A percentile compares a stretch with the other conserved stretches of the same genome.
Conservation (phyloP, 2,888 invertebrate genomes). For the Drosophila trichaetosa region DNA sequence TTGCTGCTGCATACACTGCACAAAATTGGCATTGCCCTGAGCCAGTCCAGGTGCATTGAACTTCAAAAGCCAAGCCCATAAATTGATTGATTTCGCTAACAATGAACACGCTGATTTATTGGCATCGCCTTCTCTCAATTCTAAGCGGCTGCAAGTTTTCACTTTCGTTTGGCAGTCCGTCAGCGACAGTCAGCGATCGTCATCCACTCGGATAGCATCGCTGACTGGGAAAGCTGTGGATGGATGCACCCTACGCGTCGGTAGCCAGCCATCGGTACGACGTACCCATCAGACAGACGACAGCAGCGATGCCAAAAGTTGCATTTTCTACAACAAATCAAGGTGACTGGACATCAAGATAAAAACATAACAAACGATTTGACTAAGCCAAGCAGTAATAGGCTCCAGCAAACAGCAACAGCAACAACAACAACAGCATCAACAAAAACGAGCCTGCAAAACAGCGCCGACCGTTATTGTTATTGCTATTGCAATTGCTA, state of each 20-base stretch:
- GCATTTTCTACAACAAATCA: conserved; percentile 84
- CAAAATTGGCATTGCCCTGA: conserved; percentile 51
- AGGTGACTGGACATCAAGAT: conserved; percentile 84
- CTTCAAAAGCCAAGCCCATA: conserved; percentile 66
- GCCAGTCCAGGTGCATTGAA: conserved; percentile 55
- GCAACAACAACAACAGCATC: conserved; percentile 34
- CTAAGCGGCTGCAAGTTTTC: conserved; percentile 57
- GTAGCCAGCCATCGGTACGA: conserved; percentile 26
- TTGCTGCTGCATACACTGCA: conserved; percentile 42
- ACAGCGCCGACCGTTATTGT: conserved; percentile 68
- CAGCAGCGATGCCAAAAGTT: conserved; percentile 80
- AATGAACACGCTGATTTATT: conserved; percentile 58
- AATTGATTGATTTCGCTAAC: conserved; percentile 70
- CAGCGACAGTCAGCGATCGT: conserved; percentile 35
- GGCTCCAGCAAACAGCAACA: conserved; percentile 57
- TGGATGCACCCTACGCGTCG: conserved; percentile 71
- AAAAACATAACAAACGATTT: conserved; percentile 84
- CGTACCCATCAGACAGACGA: conserved; percentile 41
- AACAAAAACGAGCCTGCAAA: conserved; percentile 28
- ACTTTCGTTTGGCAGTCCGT: conserved; percentile 72
- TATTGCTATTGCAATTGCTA: conserved; percentile 72
- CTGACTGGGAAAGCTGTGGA: conserved; percentile 58
- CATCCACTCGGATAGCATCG: conserved; percentile 40
- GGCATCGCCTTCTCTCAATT: conserved; percentile 61
- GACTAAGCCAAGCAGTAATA: conserved; percentile 80